Base-by-base conservation (phyloP, 2,888 invertebrate genomes). In the Anodontia alba region DNA sequence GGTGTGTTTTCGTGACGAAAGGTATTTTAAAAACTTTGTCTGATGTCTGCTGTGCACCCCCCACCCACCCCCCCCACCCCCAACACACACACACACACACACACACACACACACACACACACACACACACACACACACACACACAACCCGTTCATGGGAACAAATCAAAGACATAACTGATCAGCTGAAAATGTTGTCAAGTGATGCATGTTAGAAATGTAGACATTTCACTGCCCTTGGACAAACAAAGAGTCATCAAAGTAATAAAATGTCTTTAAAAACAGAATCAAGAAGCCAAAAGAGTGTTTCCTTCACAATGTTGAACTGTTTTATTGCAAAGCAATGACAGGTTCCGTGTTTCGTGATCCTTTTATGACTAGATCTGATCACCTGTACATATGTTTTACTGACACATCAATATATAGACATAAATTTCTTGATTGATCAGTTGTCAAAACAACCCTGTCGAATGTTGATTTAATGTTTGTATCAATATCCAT, bases 371-470 rank as follows among this genome's bases (percentile, higher is more conserved):
- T 62, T 62, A 62, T 33, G 31, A 62, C 29, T 15, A 20, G 17
- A 17, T 31, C 20, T 62, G 62, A 62, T 62, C 62, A 62, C 62
- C 62, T 62, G 23, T 17, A 33, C 62, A 62, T 62, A 62, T 62
- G 62, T 62, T 62, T 62, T 62, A 62, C 1, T 62, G 62, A 62
- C 62, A 62, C 1, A 1, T 31, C 33, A 20, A 62, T 62, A 62
- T 62, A 62, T 29, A 62, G 29, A 33, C 33, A 33, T 62, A 17
- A 5, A 5, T 62, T 62, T 2, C 12, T 8, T 76, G 70, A 76
- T 76, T 70, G 76, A 76, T 76, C 49, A 33, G 23, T 26, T 76
- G 76, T 76, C 76, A 76, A 76, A 70, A 70, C 5, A 20, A 20
- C 17, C 17, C 2, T 20, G 15, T 46, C 46, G 17, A 3, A 46